phyloP scores from a whole-genome alignment of 2,113 vertebrate species.

The Sisor rabdophorus region DNA sequence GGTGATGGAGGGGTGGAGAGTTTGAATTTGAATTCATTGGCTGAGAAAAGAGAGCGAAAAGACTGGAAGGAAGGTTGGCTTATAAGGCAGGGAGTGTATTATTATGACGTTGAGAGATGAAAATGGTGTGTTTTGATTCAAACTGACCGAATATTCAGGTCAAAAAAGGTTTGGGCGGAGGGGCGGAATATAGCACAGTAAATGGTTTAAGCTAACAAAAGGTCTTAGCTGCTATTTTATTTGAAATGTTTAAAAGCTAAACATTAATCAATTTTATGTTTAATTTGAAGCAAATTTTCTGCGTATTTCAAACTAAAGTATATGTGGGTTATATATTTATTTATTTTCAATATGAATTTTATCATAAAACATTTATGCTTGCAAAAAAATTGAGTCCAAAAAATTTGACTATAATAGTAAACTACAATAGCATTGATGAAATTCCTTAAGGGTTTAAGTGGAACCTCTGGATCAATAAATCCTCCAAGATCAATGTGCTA shows the following conservation, averaged over 20 bases:
- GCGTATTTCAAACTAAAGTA: background rate
- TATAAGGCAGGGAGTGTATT: conserved; percentile 39
- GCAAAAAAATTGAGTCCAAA: conserved; percentile 32
- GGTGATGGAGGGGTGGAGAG: conserved; percentile 63
- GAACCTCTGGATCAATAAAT: conserved; percentile 61
- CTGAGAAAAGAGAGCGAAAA: conserved; percentile 61
- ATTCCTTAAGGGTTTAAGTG: conserved; percentile 54
- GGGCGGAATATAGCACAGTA: too few relatives aligned
- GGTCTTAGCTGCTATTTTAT: conserved; percentile 40
- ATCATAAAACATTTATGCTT: background rate
- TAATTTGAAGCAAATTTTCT: background rate
- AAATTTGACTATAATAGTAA: conserved; percentile 13
- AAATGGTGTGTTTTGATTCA: conserved; percentile 50
- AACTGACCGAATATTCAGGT: conserved; percentile 45
- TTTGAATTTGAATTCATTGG: conserved; percentile 75
- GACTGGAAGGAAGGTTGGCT: conserved; percentile 43
- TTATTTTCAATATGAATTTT: background rate
- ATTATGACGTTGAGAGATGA: conserved; percentile 53
- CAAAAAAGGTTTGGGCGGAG: conserved; percentile 22
- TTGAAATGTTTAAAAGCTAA: too few relatives aligned
- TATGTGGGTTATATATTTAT: background rate
- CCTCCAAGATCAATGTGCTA: conserved; percentile 56
- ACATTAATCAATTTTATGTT: background rate
- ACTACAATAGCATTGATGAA: conserved; percentile 26
- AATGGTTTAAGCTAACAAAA: conserved; percentile 54